Evolutionary conservation across 2,888 invertebrate species (phyloP), one percentile per base, ranked within the genome.

Genomic region (Cepaea hortensis): DNA sequence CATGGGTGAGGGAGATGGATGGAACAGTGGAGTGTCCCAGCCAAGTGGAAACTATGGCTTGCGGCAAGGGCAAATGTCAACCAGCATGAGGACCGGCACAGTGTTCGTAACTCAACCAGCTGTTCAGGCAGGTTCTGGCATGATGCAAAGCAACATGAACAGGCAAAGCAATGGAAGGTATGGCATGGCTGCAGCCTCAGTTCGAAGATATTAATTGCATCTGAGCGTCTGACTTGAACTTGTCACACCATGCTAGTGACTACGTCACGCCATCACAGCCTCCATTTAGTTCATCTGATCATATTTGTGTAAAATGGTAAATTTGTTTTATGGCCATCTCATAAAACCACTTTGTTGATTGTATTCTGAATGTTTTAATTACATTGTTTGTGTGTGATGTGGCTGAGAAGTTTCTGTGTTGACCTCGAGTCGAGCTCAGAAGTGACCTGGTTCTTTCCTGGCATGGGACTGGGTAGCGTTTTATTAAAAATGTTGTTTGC

Each of bases 1-100:
- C 68, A 77, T 87, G 84, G 87, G 85, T 18, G 89, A 87, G 20
- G 90, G 88, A 20, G 90, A 89, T 50, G 90, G 88, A 7, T 87
- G 88, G 65, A 87, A 82, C 15, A 85, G 81, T 23, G 87, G 84
- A 9, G 81, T 87, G 72, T 77, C 80, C 9, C 84, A 87, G 77
- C 62, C 85, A 15, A 75, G 81, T n/a, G 77, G 87, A 5, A 77
- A 84, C 46, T 87, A 79, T 81, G 62, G 46, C 46, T 75, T 87
- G 46, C 87, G 84, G 61, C 87, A 87, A 23, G 72, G 79, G 11
- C 87, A 84, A 61, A 84, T 84, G 84, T 82, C 82, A 82, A 11
- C 86, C 46, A 48, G 81, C n/a, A 77, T 87, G 79, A 80, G 84
- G 15, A 68, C 68, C 11, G 87, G 87, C n/a, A 75, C 77, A 9